These are phyloP conservation scores for Scaptomyza tumidula DNA, from an alignment of 2,888 invertebrate species.

Conservation along the genomic window DNA sequence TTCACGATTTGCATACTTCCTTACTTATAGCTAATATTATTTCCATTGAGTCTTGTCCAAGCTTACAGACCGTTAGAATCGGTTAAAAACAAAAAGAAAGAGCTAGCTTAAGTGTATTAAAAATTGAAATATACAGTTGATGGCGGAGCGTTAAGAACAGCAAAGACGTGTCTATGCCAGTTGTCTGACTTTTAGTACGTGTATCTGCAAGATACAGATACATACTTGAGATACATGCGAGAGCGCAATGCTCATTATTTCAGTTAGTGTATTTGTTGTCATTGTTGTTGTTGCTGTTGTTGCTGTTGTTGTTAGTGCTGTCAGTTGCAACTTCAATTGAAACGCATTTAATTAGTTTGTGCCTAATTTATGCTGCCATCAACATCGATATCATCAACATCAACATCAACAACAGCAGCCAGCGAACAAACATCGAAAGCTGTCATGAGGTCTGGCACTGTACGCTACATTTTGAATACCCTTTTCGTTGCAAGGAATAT, in stretches of 20 bases:
- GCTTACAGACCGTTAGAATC: conserved; percentile 1
- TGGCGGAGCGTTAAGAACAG: conserved; percentile 10
- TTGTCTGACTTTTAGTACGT: conserved; percentile 24
- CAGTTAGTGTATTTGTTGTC: neutral
- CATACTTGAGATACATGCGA: conserved; percentile 27
- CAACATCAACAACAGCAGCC: conserved; percentile 23
- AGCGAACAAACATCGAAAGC: conserved; percentile 24
- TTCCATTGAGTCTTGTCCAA: neutral
- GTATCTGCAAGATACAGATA: conserved; percentile 34
- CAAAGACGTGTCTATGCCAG: conserved; percentile 33
- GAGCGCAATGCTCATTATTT: conserved; percentile 47
- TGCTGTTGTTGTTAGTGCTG: neutral
- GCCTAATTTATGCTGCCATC: conserved; percentile 72
- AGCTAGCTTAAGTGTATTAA: conserved; percentile 15
- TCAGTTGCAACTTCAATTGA: conserved; percentile 67
- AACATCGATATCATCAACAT: conserved; percentile 34
- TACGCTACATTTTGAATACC: conserved; percentile 6
- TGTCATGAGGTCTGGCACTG: conserved; percentile 41
- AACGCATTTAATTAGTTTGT: conserved; percentile 75
- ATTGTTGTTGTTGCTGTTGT: neutral
- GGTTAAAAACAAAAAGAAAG: neutral
- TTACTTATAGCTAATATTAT: no score
- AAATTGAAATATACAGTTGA: conserved; percentile 38
- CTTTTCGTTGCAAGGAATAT: neutral
- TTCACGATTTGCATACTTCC: no score